Base-by-base conservation (phyloP, 2,113 vertebrate genomes). In the Jacana jacana region DNA sequence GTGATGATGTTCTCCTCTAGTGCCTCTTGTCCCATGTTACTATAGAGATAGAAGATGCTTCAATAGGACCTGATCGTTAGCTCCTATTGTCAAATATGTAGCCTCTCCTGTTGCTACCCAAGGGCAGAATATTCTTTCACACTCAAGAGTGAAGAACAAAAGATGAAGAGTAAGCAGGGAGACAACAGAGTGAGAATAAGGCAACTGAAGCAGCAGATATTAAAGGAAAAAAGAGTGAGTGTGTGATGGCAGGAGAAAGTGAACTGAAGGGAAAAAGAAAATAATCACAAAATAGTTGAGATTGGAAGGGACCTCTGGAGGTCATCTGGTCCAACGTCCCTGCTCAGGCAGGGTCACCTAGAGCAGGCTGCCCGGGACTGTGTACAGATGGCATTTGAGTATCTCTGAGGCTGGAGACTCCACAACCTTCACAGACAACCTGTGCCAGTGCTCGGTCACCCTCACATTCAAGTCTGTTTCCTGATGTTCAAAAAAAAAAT, bases 11-110 rank as follows among this genome's bases (percentile, higher is more conserved):
- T 95, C 70, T 91, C 31, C 66, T 82, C 39, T 39, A 61, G 81
- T 49, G 57, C 72, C 81, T 94, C 79, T 95, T 84, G 61, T 83
- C 13, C 17, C 22, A 10, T 3, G 70, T 97, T 92, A 55, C 95
- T 92, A 65, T 90, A 89, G 95, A 79, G 94, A 95, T 39, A 13
- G 42, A 82, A 84, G 37, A 49, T 79, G 61, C 89, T 78, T 82
- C 72, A 61, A 69, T 3, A 42, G 88, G 75, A 91, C 51, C 22
- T 11, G 28, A 61, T 64, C 5, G 3, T 89, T 83, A 33, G 58
- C 60, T 86, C 48, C 42, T 19, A 0, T 58, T 76, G 33, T 77
- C 44, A 79, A 88, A 91, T 22, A 35, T 28, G 15, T 51, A 58
- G 15, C 20, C 27, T 77, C 57, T 17, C 16, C 44, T 49, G 5